Conservation (phyloP, 23 tunicate genomes). For the Ascidia mentula region DNA sequence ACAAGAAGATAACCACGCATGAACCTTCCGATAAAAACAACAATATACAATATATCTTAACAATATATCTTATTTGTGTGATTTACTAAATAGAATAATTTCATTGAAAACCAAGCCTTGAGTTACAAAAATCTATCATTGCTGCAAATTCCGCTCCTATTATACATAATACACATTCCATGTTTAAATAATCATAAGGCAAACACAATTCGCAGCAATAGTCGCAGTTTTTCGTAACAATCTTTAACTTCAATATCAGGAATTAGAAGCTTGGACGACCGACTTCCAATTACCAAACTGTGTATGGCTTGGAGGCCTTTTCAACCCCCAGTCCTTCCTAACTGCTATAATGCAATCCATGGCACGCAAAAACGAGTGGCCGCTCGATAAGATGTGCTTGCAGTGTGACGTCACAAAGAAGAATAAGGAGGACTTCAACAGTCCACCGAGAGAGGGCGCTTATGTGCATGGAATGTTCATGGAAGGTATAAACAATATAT, state of each 20-base stretch:
- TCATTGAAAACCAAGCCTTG: too few species aligned
- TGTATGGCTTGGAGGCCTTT: slow-evolving; percentile 98
- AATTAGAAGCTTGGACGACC: slow-evolving; percentile 91
- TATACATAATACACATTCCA: too few species aligned
- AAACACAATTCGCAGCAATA: too few species aligned
- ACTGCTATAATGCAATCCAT: slow-evolving; percentile 99
- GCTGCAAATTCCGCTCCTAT: too few species aligned
- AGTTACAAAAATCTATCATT: too few species aligned
- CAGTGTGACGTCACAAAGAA: slow-evolving; percentile 97
- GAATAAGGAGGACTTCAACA: slow-evolving; percentile 93
- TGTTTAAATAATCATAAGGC: too few species aligned
- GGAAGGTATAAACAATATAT: slow-evolving; percentile 92
- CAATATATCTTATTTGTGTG: too few species aligned
- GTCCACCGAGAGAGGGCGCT: slow-evolving; percentile 98
- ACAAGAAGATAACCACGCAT: too few species aligned
- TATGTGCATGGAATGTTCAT: slow-evolving; percentile 71
- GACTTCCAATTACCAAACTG: slow-evolving; percentile 90
- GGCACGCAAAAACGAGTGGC: slow-evolving; percentile 99
- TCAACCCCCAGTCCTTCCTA: slow-evolving; percentile 99
- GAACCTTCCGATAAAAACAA: too few species aligned
- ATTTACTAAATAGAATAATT: too few species aligned
- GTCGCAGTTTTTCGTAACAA: background rate
- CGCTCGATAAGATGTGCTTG: slow-evolving; percentile 97
- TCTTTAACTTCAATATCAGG: slow-evolving; percentile 31
- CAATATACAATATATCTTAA: too few species aligned